Conservation (phyloP, 2,113 vertebrate genomes). For the Cyanistes caeruleus region DNA sequence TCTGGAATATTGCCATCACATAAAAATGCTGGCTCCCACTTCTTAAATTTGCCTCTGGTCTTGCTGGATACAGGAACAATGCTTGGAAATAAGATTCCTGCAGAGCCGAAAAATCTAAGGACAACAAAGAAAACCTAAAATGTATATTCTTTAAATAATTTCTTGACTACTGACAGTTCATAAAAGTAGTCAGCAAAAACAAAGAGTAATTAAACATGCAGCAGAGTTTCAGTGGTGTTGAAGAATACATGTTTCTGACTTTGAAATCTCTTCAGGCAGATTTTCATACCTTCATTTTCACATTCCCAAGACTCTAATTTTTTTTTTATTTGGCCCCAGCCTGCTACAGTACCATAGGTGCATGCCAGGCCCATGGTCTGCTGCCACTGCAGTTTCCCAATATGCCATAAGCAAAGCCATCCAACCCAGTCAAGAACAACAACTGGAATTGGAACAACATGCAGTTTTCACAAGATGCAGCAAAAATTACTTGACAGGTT, state of each 20-base stretch:
- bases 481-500: background rate
- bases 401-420: background rate
- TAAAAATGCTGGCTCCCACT: constrained; percentile 18
- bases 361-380: background rate
- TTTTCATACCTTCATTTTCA: background rate
- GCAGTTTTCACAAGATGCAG: background rate
- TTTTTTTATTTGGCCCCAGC: background rate
- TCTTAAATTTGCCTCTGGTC: background rate
- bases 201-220: background rate
- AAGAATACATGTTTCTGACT: background rate
- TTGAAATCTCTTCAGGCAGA: background rate
- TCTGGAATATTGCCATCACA: constrained; percentile 35
- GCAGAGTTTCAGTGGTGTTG: background rate
- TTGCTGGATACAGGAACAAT: constrained; percentile 38
- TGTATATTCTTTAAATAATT: constrained; percentile 10
- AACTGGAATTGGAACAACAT: rapidly evolving
- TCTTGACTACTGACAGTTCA: background rate
- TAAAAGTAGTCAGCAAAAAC: constrained; percentile 19
- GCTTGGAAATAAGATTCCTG: constrained; percentile 50
- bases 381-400: background rate
- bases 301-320: background rate
- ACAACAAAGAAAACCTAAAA: constrained; percentile 33
- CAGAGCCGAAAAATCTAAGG: background rate
- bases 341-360: background rate
- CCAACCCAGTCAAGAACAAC: background rate